These are phyloP conservation scores for Oppia nitens DNA, from an alignment of 1,140 invertebrate species.

Conservation along the genomic window DNA sequence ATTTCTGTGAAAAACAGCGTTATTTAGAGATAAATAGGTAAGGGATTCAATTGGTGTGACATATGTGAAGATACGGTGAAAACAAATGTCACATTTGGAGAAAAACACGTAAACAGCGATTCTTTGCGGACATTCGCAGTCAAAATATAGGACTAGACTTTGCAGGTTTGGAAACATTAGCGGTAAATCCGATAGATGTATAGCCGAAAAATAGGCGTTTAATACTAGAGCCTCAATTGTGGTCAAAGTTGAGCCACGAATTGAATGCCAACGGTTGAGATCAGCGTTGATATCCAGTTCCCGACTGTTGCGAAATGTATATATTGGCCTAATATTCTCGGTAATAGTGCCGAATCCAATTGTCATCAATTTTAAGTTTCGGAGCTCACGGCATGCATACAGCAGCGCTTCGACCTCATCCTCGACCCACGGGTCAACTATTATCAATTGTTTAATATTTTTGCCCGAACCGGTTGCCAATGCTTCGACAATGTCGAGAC, in stretches of 20 bases:
- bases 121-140: not conserved
- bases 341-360: not conserved
- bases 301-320: not conserved
- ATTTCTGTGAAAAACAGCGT: too few relatives aligned
- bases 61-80: too few relatives aligned
- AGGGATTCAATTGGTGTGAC: too few relatives aligned
- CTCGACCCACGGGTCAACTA: not conserved
- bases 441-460: not conserved
- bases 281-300: not conserved
- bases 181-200: not conserved
- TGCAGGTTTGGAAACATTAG: not conserved
- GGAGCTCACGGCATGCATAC: not conserved
- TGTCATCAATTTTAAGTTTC: not conserved
- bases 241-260: not conserved
- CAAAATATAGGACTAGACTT: not conserved
- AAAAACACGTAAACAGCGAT: not conserved
- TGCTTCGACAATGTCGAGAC: not conserved
- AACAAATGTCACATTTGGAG: not conserved
- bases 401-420: not conserved
- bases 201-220: not conserved
- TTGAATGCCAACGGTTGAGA: not conserved
- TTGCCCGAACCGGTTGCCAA: not conserved
- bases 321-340: not conserved
- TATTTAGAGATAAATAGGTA: too few relatives aligned
- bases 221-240: not conserved